Percentiles rank a stretch among this genome's conserved stretches.
Conservation (phyloP, 2,113 vertebrate species). For the Takifugu bimaculatus region DNA sequence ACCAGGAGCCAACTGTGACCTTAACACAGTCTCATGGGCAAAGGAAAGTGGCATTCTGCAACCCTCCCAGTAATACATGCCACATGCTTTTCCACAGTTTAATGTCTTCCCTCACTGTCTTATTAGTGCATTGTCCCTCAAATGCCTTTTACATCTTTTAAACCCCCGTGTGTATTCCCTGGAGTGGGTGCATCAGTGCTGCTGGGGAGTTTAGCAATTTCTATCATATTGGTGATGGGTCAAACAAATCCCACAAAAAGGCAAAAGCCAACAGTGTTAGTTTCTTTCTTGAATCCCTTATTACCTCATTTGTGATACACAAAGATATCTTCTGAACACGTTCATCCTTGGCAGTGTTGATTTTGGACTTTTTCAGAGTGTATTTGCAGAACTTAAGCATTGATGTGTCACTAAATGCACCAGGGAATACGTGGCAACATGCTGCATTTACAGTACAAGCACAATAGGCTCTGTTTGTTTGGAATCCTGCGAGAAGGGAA, state of each 20-base stretch:
- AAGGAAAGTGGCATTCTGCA: conserved; percentile 45
- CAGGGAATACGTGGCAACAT: too few relatives aligned
- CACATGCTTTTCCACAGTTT: conserved; percentile 24
- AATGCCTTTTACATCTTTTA: conserved; percentile 14
- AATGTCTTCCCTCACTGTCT: conserved; percentile 17
- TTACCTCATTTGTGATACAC: too few relatives aligned
- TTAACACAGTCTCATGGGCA: conserved; percentile 44
- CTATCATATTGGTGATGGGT: neutral
- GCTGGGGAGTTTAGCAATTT: conserved; percentile 4
- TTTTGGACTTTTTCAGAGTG: neutral
- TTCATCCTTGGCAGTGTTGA: neutral
- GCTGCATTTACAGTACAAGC: too few relatives aligned
- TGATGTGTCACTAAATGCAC: too few relatives aligned
- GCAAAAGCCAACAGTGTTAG: neutral
- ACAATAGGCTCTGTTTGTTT: too few relatives aligned
- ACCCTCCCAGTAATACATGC: conserved; percentile 23
- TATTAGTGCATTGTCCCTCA: conserved; percentile 19
- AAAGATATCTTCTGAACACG: too few relatives aligned
- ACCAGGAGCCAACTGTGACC: conserved; percentile 50
- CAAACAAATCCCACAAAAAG: conserved; percentile 15
- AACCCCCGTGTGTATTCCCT: conserved; percentile 18
- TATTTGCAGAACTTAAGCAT: neutral
- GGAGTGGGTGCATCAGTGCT: conserved; percentile 5
- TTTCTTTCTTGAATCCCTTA: neutral
- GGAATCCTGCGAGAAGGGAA: too few relatives aligned